Evolutionary conservation across 1,140 invertebrate species (phyloP).

Genomic region (Drosophila sulfurigaster): DNA sequence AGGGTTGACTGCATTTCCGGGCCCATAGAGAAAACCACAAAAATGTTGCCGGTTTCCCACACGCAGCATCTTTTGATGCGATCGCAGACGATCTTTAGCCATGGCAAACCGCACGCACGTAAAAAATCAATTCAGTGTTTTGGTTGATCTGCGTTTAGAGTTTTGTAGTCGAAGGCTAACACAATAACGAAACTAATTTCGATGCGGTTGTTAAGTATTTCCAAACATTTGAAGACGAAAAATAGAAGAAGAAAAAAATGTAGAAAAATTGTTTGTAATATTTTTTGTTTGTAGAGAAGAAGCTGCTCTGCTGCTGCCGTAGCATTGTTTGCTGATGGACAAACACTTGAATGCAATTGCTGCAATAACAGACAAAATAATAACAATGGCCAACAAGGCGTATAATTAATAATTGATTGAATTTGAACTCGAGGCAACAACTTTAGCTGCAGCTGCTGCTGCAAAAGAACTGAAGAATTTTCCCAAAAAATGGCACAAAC

Average conservation of each 20-base stretch:
- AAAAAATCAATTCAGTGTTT: constrained; percentile 73
- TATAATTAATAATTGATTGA: constrained; percentile 83
- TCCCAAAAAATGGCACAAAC: constrained; percentile 68
- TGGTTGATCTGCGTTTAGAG: constrained; percentile 20
- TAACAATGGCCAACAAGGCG: constrained; percentile 62
- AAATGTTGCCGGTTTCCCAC: constrained; percentile 61
- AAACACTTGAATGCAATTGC: constrained; percentile 56
- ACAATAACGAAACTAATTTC: constrained; percentile 82
- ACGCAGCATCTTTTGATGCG: constrained; percentile 43
- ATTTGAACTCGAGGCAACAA: constrained; percentile 43
- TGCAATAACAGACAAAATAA: constrained; percentile 23
- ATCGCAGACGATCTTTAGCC: constrained; percentile 21
- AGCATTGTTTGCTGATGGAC: constrained; percentile 58
- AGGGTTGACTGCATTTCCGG: constrained; percentile 74
- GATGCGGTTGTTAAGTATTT: constrained; percentile 82
- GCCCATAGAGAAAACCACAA: constrained; percentile 34
- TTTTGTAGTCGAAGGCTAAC: constrained; percentile 67
- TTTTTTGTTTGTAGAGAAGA: constrained; percentile 32
- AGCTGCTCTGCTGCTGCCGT: constrained; percentile 56
- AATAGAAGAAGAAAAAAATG: constrained; percentile 50
- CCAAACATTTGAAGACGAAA: constrained; percentile 66
- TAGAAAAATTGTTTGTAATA: constrained; percentile 40
- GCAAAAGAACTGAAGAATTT: constrained; percentile 60
- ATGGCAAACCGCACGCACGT: constrained; percentile 72
- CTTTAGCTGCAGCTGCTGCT: constrained; percentile 31